A percentile compares a stretch with the other conserved stretches of the same genome.
These are phyloP conservation scores for Dendropsophus ebraccatus DNA, from an alignment of 2,113 vertebrate species.

Conservation along the genomic window DNA sequence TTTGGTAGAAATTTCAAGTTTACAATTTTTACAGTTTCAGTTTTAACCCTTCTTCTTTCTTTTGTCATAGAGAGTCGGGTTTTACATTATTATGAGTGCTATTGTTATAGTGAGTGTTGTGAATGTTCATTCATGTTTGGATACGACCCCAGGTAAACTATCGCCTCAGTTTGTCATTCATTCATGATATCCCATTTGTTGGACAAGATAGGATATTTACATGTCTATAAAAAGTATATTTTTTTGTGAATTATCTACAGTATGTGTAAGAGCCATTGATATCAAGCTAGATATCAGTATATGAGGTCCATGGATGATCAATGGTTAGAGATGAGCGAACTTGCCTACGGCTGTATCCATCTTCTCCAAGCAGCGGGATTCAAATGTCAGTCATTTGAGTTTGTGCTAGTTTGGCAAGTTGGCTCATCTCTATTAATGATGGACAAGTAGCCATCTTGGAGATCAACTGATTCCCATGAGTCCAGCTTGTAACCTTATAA, in stretches of 20 bases:
- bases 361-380: too few relatives aligned
- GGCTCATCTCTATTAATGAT: too few relatives aligned
- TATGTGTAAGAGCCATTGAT: not conserved
- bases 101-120: too few relatives aligned
- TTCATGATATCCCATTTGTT: not conserved
- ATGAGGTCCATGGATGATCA: not conserved
- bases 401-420: too few relatives aligned
- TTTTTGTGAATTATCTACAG: not conserved
- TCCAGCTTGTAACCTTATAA: too few relatives aligned
- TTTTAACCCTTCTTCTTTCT: slow-evolving; percentile 2
- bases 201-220: not conserved
- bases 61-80: not conserved
- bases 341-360: too few relatives aligned
- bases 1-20: slow-evolving; percentile 25
- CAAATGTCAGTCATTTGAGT: too few relatives aligned
- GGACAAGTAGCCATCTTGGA: not conserved
- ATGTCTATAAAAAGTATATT: not conserved
- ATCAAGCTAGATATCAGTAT: not conserved
- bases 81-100: not conserved
- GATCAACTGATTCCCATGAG: not conserved
- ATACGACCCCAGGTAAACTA: too few relatives aligned
- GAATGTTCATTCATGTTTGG: too few relatives aligned
- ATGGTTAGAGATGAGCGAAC: too few relatives aligned
- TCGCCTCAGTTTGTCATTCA: too few relatives aligned
- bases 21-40: not conserved